Base-by-base conservation (phyloP, 2,113 vertebrate genomes). In the Bujurquina vittata region DNA sequence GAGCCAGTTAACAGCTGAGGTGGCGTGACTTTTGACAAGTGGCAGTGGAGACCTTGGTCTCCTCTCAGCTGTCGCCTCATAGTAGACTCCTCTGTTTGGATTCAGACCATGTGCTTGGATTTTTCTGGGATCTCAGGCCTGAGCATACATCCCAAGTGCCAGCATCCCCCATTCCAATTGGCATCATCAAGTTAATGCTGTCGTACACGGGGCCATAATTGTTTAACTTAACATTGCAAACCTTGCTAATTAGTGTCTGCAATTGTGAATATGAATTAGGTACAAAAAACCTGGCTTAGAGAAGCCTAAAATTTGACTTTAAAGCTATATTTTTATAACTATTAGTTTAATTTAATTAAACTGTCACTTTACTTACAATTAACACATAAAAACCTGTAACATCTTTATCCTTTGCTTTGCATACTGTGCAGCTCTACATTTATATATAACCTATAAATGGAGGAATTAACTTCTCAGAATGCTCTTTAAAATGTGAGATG, bases 31-130 rank as follows among this genome's bases (percentile, higher is more conserved):
- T 84, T 86, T 92, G 91, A 94, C 90, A 92, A 90, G 84, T 91
- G 90, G 83, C 87, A 89, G 87, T 17, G 60, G 86, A 55, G 62
- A 67, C 54, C 80, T 79, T 58, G 35, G 52, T 85, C 55, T 86
- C 61, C 52, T 40, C 89, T 91, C 94, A 95, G 94, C 94, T 95
- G 94, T 94, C 77, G 10, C 40, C 84, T 86, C 90, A 90, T 43
- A 91, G 79, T 87, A 59, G 82, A 63, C 74, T 80, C 84, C 81
- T 91, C 82, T 90, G 83, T 92, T 69, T 86, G 63, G 79, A 77
- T 83, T 55, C 65, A 31, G 77, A 93, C 61, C 88, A 91, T 84
- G 84, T 91, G 86, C 57, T 84, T 17, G 11, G 79, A 77, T 78
- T 82, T 79, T 57, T 87, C 78, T 26, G 83, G 60, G 81, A 79